Conservation (phyloP, 2,113 vertebrate genomes). For the Rhombomys opimus region DNA sequence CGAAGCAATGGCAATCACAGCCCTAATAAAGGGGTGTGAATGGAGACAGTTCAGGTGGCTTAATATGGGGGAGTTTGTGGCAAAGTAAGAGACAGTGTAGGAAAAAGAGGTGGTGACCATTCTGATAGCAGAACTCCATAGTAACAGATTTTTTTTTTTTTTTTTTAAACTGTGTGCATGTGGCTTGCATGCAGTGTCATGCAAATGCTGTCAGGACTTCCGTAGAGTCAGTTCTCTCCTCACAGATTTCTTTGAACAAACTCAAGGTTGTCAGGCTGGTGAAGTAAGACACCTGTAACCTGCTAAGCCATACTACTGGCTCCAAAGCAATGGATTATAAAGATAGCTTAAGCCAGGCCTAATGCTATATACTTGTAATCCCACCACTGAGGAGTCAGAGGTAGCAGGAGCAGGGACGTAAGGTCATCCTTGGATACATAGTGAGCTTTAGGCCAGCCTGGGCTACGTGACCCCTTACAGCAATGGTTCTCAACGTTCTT, state of each 20-base stretch:
- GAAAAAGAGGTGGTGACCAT: background rate
- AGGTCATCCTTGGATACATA: background rate
- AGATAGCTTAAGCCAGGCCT: background rate
- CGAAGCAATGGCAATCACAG: background rate
- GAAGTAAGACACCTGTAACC: background rate
- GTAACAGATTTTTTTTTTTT: background rate
- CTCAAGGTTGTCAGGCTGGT: background rate
- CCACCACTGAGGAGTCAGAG: background rate
- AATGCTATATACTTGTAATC: background rate
- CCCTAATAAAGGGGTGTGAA: background rate
- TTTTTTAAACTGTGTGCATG: background rate
- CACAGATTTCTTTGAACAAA: background rate
- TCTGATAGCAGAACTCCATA: background rate
- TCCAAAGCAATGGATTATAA: background rate
- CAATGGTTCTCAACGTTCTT: background rate
- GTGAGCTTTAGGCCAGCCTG: background rate
- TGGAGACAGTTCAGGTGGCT: background rate
- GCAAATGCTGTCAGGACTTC: background rate
- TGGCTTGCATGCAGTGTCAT: too few species aligned
- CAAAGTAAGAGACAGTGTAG: background rate
- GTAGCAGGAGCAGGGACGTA: too few species aligned
- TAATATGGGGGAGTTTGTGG: background rate
- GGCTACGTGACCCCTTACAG: background rate
- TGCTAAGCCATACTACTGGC: background rate
- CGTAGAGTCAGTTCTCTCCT: background rate